phyloP scores from a whole-genome alignment of 2,113 vertebrate species.

The Mohoua ochrocephala region DNA sequence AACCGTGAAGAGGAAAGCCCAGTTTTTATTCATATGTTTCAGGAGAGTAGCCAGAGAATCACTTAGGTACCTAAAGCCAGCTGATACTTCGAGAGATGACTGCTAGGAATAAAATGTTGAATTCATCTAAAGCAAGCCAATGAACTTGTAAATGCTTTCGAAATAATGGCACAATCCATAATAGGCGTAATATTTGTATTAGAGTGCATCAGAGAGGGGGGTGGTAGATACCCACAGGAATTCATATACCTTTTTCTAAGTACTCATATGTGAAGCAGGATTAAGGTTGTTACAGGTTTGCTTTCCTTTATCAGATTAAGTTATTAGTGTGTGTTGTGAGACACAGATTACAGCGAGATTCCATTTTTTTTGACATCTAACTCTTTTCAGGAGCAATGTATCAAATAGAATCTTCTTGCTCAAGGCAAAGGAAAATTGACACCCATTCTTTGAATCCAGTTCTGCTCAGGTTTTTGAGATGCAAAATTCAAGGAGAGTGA shows the following conservation, averaged over 20 bases:
- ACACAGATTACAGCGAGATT: neutral
- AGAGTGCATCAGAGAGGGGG: neutral
- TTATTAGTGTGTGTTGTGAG: neutral
- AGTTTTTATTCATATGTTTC: neutral
- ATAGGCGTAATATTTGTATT: neutral
- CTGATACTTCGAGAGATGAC: neutral
- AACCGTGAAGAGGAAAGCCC: neutral
- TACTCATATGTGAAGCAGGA: neutral
- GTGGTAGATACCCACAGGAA: neutral
- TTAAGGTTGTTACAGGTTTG: neutral
- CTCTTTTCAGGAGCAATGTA: neutral
- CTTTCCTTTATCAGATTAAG: neutral
- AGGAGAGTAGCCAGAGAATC: neutral
- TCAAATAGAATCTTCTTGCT: neutral
- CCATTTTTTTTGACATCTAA: neutral
- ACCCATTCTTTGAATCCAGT: neutral
- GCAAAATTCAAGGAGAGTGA: neutral
- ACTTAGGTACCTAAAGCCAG: neutral
- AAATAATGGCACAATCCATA: neutral
- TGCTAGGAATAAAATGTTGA: neutral
- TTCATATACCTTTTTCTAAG: neutral
- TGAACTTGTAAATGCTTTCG: neutral
- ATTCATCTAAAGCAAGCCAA: neutral
- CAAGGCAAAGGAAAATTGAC: neutral
- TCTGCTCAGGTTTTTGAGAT: neutral